Base-by-base conservation (phyloP, 2,113 vertebrate species). In the Etia nguti region DNA sequence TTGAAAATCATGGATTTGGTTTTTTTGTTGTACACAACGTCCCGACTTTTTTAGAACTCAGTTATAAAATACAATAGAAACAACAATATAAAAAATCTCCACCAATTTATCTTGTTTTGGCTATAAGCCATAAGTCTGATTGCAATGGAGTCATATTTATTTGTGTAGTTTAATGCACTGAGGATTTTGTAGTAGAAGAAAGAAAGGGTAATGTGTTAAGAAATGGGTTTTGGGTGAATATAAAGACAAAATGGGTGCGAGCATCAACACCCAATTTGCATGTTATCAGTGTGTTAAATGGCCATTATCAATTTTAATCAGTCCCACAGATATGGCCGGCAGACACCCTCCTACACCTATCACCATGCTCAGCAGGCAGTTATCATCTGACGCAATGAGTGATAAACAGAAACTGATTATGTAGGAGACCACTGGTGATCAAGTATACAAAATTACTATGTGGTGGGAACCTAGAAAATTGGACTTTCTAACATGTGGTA, bases 41-140 rank as follows among this genome's bases (percentile, higher is more conserved):
- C n/a, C 13, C 5, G 1, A 22, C 65, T 26, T 70, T 24, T 70
- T 43, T 43, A 43, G 2, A 70, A 70, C 36, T 43, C 36, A 6
- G 65, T 70, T 43, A 15, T 24, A 46, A 86, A 81, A 70, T 68
- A 52, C 5, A 36, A 38, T 60, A 43, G 86, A 80, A 86, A 20
- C 24, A 77, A 73, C 38, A 24, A 26, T 87, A 82, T 41, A 26
- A 88, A 88, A 85, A 82, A 70, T 29, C 26, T 16, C 80, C 12
- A 57, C 52, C 60, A 15, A 89, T 91, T 43, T 82, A 59, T 90
- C 43, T 82, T 54, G 82, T 80, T 65, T 26, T 90, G 90, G 86
- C 90, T 57, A 2, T 2, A 5, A 55, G 82, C 88, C 92, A 88
- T 41, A 11, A 13, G 55, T 43, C 38, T 48, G 52, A 90, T 87